These are phyloP conservation scores for Ophiodon elongatus DNA, from an alignment of 2,113 vertebrate species.

Conservation along the genomic window DNA sequence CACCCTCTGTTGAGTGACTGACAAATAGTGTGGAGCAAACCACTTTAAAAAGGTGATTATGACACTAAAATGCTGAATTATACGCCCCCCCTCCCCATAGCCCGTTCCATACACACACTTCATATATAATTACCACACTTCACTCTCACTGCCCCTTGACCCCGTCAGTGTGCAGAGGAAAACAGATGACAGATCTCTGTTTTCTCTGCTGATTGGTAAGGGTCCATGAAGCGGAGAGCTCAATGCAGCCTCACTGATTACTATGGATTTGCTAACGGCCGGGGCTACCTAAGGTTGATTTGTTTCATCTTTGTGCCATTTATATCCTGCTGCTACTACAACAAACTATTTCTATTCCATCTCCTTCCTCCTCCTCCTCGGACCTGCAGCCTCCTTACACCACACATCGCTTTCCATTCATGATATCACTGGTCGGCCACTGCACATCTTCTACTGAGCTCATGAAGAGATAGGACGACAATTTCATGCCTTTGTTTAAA, in stretches of 20 bases:
- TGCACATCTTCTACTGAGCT: conserved; percentile 30
- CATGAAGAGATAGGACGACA: background rate
- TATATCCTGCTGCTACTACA: conserved; percentile 72
- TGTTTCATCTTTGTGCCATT: conserved; percentile 83
- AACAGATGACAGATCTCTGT: conserved; percentile 78
- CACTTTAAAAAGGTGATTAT: conserved; percentile 44
- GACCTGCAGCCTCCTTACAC: conserved; percentile 13
- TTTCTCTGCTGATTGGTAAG: conserved; percentile 80
- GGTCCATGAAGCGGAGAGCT: conserved; percentile 78
- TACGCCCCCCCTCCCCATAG: background rate
- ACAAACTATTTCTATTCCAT: conserved; percentile 56
- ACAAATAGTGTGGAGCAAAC: conserved; percentile 42
- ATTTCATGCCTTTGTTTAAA: conserved; percentile 32
- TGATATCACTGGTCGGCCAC: conserved; percentile 35
- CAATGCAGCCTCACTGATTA: conserved; percentile 82
- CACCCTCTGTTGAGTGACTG: conserved; percentile 36
- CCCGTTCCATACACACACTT: conserved; percentile 23
- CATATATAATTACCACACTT: conserved; percentile 60
- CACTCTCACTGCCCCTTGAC: conserved; percentile 49
- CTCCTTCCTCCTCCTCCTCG: background rate
- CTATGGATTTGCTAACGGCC: conserved; percentile 79
- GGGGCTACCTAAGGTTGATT: conserved; percentile 81
- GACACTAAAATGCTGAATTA: conserved; percentile 39
- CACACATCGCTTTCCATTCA: conserved; percentile 30
- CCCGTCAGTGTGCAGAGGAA: conserved; percentile 65